Percentiles rank a stretch among this genome's conserved stretches.
These are phyloP conservation scores for Pitangus sulphuratus DNA, from an alignment of 2,797 vertebrate genomes.

Conservation along the genomic window DNA sequence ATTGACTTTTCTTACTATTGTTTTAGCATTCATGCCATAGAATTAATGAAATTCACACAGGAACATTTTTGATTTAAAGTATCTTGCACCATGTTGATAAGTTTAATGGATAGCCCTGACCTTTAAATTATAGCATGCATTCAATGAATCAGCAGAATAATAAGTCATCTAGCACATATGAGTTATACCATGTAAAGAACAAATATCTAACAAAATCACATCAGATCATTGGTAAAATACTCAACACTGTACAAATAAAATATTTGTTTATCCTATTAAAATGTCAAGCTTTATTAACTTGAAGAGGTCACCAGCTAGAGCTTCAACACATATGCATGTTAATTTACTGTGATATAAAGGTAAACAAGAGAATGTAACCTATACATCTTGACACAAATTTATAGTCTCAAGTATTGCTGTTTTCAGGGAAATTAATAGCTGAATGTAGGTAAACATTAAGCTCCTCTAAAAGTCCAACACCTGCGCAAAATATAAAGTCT, in stretches of 20 bases:
- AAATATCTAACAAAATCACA: slow-evolving; percentile 38
- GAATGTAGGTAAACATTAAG: not conserved
- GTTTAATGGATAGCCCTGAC: slow-evolving; percentile 86
- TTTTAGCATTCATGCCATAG: not conserved
- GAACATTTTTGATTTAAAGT: slow-evolving; percentile 62
- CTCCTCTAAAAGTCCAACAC: not conserved
- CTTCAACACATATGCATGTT: not conserved
- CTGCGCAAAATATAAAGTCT: not conserved
- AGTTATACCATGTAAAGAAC: slow-evolving; percentile 29
- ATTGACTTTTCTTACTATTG: slow-evolving; percentile 25
- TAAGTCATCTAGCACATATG: slow-evolving; percentile 46
- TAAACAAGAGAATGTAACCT: slow-evolving; percentile 17
- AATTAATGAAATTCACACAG: slow-evolving; percentile 46
- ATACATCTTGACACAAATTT: not conserved
- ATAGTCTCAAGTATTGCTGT: not conserved
- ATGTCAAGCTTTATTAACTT: slow-evolving; percentile 61
- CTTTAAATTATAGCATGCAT: slow-evolving; percentile 83
- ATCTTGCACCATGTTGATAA: slow-evolving; percentile 79
- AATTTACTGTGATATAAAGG: slow-evolving; percentile 17
- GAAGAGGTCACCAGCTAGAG: slow-evolving; percentile 30
- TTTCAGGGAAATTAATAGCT: not conserved
- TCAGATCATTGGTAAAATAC: slow-evolving; percentile 34
- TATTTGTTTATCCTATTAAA: slow-evolving; percentile 65
- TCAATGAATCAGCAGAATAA: slow-evolving; percentile 76
- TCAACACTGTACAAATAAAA: slow-evolving; percentile 51